Evolutionary conservation across 2,797 vertebrate genomes (phyloP), one percentile per base, ranked within the genome.

Genomic region (Cirrhinus molitorella): DNA sequence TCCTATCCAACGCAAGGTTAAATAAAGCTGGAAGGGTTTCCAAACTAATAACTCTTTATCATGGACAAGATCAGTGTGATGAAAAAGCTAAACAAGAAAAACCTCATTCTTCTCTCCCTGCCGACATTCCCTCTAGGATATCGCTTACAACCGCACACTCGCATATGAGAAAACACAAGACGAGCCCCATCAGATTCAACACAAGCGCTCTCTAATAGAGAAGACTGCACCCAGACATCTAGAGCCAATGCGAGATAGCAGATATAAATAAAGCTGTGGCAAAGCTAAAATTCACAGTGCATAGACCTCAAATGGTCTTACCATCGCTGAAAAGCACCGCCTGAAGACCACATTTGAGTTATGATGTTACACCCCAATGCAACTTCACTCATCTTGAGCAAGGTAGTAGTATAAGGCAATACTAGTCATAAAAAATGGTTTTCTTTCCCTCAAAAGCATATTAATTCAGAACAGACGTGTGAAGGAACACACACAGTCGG

Each of bases 31-130:
- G 61, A 80, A 31, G 34, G 25, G 73, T 34, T 77, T 85, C 76
- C 63, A 63, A 83, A 81, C 79, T 79, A 86, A 81, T 83, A 84
- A 80, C 72, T 74, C 71, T 82, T 84, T 82, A 88, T 85, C 83
- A 84, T 23, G n/a, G 79, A 81, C 80, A 75, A 85, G 79, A 85
- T 84, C 72, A 53, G 59, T 75, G 53, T 63, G 71, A 87, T 84
- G 81, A 87, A 85, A 85, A 88, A 86, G 76, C 55, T 13, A 65
- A 83, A 83, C 59, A 84, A 78, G 80, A 81, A 80, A 10, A 87
- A 83, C 71, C 66, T 53, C 63, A 78, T 83, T 76, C 84, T 68
- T 77, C 74, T 78, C 23, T 61, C 63, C 66, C 25, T 43, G 53
- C 59, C 3, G 65, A 34, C 59, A 21, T 77, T 75, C 65, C 65